phyloP scores from a whole-genome alignment of 92 coral and sea anemone genomes.

The Umimayanthus chanpuru region DNA sequence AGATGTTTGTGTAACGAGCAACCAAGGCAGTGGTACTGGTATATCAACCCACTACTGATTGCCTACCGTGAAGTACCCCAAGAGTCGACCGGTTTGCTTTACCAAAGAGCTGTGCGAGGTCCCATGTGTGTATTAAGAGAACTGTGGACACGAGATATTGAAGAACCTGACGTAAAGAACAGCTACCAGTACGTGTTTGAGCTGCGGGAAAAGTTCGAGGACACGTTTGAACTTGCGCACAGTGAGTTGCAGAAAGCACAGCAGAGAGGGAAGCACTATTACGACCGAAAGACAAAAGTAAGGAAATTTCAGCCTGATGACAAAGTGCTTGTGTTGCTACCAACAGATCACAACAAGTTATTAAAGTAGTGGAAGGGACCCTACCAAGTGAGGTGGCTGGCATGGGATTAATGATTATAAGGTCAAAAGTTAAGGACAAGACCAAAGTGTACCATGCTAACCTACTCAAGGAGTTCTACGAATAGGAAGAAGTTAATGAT shows the following conservation, averaged over 20 bases:
- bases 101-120: slow-evolving; percentile 54
- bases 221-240: slow-evolving; percentile 42
- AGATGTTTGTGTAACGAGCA: slow-evolving; percentile 32
- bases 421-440: slow-evolving; percentile 47
- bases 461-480: not conserved
- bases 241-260: slow-evolving; percentile 48
- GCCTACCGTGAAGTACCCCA: slow-evolving; percentile 62
- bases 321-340: not conserved
- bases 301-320: not conserved
- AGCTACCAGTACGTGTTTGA: slow-evolving; percentile 57
- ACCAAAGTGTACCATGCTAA: no score
- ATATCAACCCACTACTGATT: slow-evolving; percentile 52
- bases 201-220: slow-evolving; percentile 47
- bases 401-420: slow-evolving; percentile 51
- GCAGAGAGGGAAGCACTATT: slow-evolving; percentile 46
- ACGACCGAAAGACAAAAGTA: slow-evolving; percentile 25
- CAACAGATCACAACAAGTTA: not conserved
- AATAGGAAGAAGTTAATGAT: slow-evolving; percentile 15
- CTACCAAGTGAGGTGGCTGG: not conserved
- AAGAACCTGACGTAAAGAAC: slow-evolving; percentile 43
- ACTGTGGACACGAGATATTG: slow-evolving; percentile 42
- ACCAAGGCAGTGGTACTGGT: slow-evolving; percentile 53
- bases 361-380: slow-evolving; percentile 46
- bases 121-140: slow-evolving; percentile 47
- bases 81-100: slow-evolving; percentile 58